These are phyloP conservation scores for Pegoplata infirma DNA, from an alignment of 2,888 invertebrate species.

Conservation along the genomic window DNA sequence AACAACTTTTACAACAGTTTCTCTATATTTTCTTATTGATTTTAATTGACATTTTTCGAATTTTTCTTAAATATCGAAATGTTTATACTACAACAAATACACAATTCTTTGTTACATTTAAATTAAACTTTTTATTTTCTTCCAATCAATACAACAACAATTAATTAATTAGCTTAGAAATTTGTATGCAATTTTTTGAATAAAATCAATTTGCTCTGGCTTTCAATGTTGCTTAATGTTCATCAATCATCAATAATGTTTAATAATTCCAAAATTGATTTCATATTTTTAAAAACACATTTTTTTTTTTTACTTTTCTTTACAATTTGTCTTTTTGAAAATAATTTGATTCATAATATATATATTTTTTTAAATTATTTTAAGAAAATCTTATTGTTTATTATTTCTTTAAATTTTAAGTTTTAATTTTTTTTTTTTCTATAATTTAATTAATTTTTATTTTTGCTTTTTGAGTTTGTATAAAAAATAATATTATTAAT, in stretches of 20 bases:
- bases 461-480: conserved; percentile 55
- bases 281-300: background rate
- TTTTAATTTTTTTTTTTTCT: conserved; percentile 43
- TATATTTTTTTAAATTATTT: conserved; percentile 7
- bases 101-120: background rate
- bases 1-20: no score
- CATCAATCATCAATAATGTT: no score
- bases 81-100: no score
- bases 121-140: background rate
- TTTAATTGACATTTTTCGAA: background rate
- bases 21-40: background rate
- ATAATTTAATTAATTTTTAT: conserved; percentile 35
- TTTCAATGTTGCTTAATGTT: conserved; percentile 1
- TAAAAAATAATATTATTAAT: conserved; percentile 57
- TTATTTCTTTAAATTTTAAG: conserved; percentile 40
- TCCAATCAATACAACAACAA: background rate
- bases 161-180: background rate
- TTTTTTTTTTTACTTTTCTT: no score
- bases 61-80: background rate
- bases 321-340: background rate
- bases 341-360: background rate
- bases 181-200: no score
- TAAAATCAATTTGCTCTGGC: no score
- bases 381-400: conserved; percentile 21
- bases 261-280: background rate